A percentile compares a stretch with the other conserved stretches of the same genome.
Evolutionary conservation across 2,113 vertebrate genomes (phyloP).

Genomic region (Cinclus mexicanus): DNA sequence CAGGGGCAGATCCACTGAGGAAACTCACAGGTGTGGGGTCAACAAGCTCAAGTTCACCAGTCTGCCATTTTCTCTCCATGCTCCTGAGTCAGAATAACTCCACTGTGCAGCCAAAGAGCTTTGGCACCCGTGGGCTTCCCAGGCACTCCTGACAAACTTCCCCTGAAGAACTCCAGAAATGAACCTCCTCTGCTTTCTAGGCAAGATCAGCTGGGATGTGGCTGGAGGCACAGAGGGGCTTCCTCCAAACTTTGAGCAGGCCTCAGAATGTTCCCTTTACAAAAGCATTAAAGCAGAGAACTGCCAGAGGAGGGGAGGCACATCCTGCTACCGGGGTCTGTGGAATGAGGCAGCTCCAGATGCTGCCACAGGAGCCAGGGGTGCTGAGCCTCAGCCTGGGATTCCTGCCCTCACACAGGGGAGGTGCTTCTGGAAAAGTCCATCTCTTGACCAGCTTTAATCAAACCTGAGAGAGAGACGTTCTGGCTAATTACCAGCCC

Average conservation of each 20-base stretch:
- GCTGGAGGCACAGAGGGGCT: not conserved
- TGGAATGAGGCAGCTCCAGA: not conserved
- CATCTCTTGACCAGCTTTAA: not conserved
- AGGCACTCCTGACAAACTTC: too few relatives aligned
- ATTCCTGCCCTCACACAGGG: not conserved
- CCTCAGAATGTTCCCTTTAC: not conserved
- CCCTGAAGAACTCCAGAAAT: not conserved
- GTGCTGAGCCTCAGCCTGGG: not conserved
- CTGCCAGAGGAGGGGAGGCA: accelerated
- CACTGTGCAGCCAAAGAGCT: not conserved
- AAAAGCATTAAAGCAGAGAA: not conserved
- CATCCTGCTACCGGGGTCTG: accelerated
- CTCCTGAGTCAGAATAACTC: not conserved
- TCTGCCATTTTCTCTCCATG: not conserved
- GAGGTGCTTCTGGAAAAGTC: not conserved
- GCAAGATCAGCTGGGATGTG: not conserved
- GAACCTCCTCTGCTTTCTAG: not conserved
- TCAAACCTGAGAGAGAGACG: not conserved
- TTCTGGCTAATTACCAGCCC: not conserved
- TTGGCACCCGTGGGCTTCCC: not conserved
- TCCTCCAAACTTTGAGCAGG: not conserved
- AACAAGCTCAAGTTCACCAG: not conserved
- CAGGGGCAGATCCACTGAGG: accelerated
- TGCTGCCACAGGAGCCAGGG: accelerated
- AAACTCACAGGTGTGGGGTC: not conserved